phyloP scores from a whole-genome alignment of 2,797 vertebrate genomes.

The Helostoma temminkii region DNA sequence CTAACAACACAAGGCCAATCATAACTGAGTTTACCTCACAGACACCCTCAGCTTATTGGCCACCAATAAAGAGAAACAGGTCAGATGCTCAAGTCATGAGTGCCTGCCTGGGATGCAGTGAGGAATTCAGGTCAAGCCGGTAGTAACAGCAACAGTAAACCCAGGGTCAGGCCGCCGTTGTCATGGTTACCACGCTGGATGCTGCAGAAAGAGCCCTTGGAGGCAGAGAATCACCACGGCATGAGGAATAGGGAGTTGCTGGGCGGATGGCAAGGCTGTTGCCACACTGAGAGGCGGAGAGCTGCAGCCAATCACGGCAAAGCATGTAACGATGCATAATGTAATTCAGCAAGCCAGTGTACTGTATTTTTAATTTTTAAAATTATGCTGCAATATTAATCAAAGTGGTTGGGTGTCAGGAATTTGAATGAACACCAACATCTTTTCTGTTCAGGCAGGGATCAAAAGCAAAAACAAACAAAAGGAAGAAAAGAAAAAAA shows the following conservation, averaged over 20 bases:
- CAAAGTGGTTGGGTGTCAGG: neutral
- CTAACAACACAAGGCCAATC: slow-evolving; percentile 1
- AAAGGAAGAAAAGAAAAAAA: too few species aligned
- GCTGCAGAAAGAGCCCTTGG: slow-evolving; percentile 80
- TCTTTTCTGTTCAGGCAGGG: neutral
- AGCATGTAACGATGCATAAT: slow-evolving; percentile 70
- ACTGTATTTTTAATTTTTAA: slow-evolving; percentile 74
- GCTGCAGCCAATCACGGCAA: slow-evolving; percentile 76
- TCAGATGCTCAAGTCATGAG: slow-evolving; percentile 65
- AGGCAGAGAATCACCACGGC: slow-evolving; percentile 79
- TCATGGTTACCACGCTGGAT: slow-evolving; percentile 82
- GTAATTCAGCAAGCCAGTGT: slow-evolving; percentile 61
- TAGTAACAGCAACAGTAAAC: slow-evolving; percentile 67
- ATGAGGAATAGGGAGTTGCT: slow-evolving; percentile 83
- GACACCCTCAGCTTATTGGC: slow-evolving; percentile 28
- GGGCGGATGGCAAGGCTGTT: slow-evolving; percentile 81
- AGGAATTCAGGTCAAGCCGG: slow-evolving; percentile 85
- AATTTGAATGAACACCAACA: neutral
- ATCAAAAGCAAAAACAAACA: neutral
- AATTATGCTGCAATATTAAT: slow-evolving; percentile 73
- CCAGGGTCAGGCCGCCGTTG: slow-evolving; percentile 82
- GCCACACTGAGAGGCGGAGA: slow-evolving; percentile 78
- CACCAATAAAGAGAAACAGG: slow-evolving; percentile 67
- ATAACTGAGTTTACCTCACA: neutral
- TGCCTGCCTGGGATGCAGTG: slow-evolving; percentile 54